A percentile compares a stretch with the other conserved stretches of the same genome.
Evolutionary conservation across 2,888 invertebrate genomes (phyloP).

Genomic region (Bombylius discolor): DNA sequence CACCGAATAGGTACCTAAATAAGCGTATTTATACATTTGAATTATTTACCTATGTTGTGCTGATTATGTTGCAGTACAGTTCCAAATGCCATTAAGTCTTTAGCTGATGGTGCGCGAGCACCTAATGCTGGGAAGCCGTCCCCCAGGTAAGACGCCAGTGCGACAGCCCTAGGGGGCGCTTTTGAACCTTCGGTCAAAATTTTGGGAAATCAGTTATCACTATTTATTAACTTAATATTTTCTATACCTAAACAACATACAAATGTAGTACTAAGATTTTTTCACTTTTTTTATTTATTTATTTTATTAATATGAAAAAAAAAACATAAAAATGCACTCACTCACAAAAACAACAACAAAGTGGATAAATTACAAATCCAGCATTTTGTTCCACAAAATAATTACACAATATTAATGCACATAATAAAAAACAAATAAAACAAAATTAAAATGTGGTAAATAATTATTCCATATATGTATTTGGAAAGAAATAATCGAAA

Average conservation of each 20-base stretch:
- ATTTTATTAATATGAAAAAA: neutral
- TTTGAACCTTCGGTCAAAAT: conserved; percentile 39
- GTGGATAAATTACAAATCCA: neutral
- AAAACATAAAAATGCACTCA: neutral
- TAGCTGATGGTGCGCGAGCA: conserved; percentile 36
- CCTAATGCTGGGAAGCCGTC: conserved; percentile 38
- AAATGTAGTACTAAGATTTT: neutral
- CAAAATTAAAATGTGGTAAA: no score
- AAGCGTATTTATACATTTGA: no score
- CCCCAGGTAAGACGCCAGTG: conserved; percentile 40
- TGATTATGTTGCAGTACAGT: conserved; percentile 37
- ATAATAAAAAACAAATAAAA: no score
- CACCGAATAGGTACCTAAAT: no score
- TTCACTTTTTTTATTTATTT: neutral
- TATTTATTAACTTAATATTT: conserved; percentile 9
- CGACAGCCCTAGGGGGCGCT: conserved; percentile 40
- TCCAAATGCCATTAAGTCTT: conserved; percentile 39
- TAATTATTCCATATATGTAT: no score
- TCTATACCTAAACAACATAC: neutral
- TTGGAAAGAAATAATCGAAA: no score
- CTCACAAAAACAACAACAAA: neutral
- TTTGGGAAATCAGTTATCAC: conserved; percentile 24
- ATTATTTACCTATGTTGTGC: conserved; percentile 36
- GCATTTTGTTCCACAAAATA: neutral
- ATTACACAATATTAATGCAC: neutral